A percentile compares a stretch with the other conserved stretches of the same genome.
phyloP scores from a whole-genome alignment of 2,113 vertebrate genomes.

The Pantherophis guttatus region DNA sequence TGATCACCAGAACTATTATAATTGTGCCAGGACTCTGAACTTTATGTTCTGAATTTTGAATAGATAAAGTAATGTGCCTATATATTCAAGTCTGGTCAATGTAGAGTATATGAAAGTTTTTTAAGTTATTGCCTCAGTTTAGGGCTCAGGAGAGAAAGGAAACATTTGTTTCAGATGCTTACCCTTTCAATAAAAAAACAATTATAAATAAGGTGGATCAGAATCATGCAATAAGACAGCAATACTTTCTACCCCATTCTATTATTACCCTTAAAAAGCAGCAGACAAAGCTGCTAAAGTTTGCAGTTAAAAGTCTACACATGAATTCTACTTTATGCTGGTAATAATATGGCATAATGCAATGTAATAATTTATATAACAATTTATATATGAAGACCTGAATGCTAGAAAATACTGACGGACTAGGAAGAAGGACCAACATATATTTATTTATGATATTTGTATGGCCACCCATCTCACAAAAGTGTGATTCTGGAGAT shows the following conservation, averaged over 20 bases:
- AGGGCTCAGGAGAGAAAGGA: neutral
- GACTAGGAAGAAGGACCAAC: neutral
- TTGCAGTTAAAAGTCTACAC: neutral
- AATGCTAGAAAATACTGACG: neutral
- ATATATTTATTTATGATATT: neutral
- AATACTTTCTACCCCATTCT: neutral
- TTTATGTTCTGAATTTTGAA: conserved; percentile 21
- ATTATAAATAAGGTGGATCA: neutral
- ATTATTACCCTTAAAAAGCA: neutral
- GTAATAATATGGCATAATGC: neutral
- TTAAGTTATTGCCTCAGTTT: neutral
- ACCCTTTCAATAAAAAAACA: neutral
- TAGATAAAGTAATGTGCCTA: conserved; percentile 12
- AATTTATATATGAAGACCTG: no score
- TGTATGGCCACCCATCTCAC: neutral
- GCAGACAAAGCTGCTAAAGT: neutral
- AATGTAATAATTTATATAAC: neutral
- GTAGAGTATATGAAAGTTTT: neutral
- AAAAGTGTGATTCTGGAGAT: neutral
- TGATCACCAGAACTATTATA: conserved; percentile 34
- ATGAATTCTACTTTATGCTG: neutral
- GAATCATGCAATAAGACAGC: neutral
- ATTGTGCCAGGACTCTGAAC: conserved; percentile 13
- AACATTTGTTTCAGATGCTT: conserved; percentile 18
- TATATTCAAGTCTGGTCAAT: neutral